A percentile compares a stretch with the other conserved stretches of the same genome.
Conservation (phyloP, 1,140 invertebrate genomes). For the Apis dorsata region DNA sequence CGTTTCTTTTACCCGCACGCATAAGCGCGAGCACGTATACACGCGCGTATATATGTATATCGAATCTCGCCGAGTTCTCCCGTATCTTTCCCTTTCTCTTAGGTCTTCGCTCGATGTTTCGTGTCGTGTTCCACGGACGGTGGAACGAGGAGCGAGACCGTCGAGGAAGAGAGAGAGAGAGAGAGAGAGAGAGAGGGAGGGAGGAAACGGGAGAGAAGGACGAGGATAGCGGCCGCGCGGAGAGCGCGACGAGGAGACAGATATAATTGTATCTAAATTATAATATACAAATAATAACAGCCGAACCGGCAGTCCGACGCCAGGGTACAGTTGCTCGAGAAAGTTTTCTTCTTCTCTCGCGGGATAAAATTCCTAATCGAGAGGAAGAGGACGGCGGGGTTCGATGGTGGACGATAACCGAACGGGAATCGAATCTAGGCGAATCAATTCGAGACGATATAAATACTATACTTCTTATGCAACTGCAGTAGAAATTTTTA, state of each 20-base stretch:
- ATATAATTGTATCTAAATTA: slow-evolving; percentile 81
- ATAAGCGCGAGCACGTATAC: neutral
- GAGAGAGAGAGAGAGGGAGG: neutral
- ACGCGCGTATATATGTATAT: slow-evolving; percentile 9
- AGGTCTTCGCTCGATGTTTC: slow-evolving; percentile 30
- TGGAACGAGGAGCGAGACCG: slow-evolving; percentile 23
- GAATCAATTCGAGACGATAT: too few species aligned
- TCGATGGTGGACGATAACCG: too few species aligned
- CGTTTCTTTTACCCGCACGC: slow-evolving; percentile 16
- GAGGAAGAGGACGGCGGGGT: too few species aligned
- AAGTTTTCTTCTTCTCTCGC: slow-evolving; percentile 59
- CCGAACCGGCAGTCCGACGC: slow-evolving; percentile 78
- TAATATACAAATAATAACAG: slow-evolving; percentile 81
- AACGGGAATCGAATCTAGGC: too few species aligned
- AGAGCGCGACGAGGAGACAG: slow-evolving; percentile 70
- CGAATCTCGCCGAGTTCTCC: slow-evolving; percentile 6
- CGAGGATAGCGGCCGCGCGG: slow-evolving; percentile 34
- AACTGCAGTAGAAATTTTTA: too few species aligned
- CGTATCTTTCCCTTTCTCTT: slow-evolving; percentile 35
- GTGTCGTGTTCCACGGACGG: neutral
- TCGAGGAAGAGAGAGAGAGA: neutral
- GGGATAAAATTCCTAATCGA: too few species aligned
- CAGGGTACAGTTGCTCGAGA: slow-evolving; percentile 75
- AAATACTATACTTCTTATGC: too few species aligned
- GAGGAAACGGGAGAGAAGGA: neutral